These are phyloP conservation scores for Diadophis punctatus DNA, from an alignment of 2,113 vertebrate genomes.

Conservation along the genomic window DNA sequence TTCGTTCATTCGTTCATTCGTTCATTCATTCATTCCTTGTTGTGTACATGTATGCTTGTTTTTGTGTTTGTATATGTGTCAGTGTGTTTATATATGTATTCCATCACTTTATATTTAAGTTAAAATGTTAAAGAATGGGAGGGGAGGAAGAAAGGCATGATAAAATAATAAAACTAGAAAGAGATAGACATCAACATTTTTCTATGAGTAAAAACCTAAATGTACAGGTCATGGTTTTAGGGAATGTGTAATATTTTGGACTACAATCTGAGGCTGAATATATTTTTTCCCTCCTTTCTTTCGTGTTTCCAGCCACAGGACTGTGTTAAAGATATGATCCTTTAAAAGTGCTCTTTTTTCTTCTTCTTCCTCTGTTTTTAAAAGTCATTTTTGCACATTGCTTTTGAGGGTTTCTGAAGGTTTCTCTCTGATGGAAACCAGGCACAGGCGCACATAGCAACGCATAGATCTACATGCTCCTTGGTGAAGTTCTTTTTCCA, in stretches of 20 bases:
- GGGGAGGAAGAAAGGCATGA: background rate
- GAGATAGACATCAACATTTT: constrained; percentile 32
- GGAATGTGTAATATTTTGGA: constrained; percentile 46
- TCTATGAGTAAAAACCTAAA: constrained; percentile 52
- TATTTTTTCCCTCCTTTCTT: background rate
- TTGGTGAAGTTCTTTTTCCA: constrained; percentile 20
- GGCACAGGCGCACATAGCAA: constrained; percentile 50
- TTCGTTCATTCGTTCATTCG: background rate
- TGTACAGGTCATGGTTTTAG: constrained; percentile 46
- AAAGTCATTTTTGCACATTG: constrained; percentile 42
- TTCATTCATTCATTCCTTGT: background rate
- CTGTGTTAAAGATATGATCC: constrained; percentile 67
- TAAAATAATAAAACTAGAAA: constrained; percentile 21
- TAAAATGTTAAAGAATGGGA: constrained; percentile 30
- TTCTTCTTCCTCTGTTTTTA: background rate
- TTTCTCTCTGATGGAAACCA: constrained; percentile 57
- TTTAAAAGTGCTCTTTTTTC: constrained; percentile 47
- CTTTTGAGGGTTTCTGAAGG: constrained; percentile 53
- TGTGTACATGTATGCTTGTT: background rate
- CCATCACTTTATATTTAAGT: constrained; percentile 49
- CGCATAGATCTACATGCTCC: background rate
- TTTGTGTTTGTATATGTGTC: background rate
- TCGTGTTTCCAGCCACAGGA: constrained; percentile 48
- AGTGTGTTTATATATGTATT: constrained; percentile 1
- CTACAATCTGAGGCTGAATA: constrained; percentile 49